Evolutionary conservation across 2,888 invertebrate species (phyloP).

Genomic region (Tetragonula carbonaria): DNA sequence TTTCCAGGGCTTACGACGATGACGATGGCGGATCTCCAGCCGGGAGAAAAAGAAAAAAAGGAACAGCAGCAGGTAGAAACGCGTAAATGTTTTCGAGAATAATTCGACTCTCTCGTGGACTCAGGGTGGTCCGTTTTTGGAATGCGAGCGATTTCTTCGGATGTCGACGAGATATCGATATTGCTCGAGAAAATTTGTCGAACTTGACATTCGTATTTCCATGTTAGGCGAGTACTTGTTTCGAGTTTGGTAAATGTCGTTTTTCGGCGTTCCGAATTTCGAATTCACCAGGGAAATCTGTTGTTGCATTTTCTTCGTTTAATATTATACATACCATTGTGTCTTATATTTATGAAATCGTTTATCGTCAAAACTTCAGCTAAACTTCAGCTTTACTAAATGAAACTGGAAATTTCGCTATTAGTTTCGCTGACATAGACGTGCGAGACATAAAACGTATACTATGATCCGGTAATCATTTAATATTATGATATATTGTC

Average conservation of each 20-base stretch:
- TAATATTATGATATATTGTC: too few species aligned
- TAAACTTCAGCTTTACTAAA: too few species aligned
- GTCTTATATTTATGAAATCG: too few species aligned
- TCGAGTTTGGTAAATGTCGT: not conserved
- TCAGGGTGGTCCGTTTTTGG: constrained; percentile 43
- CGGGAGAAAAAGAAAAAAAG: constrained; percentile 27
- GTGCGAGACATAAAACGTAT: too few species aligned
- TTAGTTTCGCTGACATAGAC: too few species aligned
- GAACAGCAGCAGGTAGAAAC: not conserved
- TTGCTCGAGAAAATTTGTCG: not conserved
- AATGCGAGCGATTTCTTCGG: not conserved
- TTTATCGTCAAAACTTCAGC: too few species aligned
- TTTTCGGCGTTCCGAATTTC: not conserved
- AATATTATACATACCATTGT: too few species aligned
- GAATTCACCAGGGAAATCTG: too few species aligned
- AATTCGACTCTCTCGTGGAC: constrained; percentile 4
- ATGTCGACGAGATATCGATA: not conserved
- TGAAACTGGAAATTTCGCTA: too few species aligned
- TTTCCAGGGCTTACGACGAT: constrained; percentile 68
- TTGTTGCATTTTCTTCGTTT: too few species aligned
- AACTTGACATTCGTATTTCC: not conserved
- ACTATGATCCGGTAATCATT: too few species aligned
- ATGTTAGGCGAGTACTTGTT: too few species aligned
- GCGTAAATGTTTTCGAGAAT: constrained; percentile 51
- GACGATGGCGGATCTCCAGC: constrained; percentile 37